phyloP scores from a whole-genome alignment of 1,140 invertebrate species.

The Dufourea novaeangliae region DNA sequence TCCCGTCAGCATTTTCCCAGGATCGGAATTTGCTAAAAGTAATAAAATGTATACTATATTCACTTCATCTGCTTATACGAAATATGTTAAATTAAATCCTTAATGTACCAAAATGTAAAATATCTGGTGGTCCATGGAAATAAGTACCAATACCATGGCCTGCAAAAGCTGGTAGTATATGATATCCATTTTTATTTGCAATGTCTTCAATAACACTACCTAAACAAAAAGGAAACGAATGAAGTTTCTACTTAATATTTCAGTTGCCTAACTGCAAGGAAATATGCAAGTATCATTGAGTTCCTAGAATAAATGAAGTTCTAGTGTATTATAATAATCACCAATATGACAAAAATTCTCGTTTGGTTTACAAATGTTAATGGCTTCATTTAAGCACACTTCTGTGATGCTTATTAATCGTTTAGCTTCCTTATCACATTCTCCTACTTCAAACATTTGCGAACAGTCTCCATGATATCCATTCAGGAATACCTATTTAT shows the following conservation, averaged over 20 bases:
- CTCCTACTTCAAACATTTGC: constrained; percentile 91
- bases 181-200: constrained; percentile 85
- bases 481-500: constrained; percentile 89
- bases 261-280: no score
- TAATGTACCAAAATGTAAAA: constrained; percentile 88
- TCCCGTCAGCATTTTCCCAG: constrained; percentile 90
- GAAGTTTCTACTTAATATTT: background rate
- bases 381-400: constrained; percentile 88
- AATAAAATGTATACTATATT: constrained; percentile 5
- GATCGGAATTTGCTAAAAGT: constrained; percentile 85
- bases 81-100: background rate
- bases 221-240: constrained; percentile 59
- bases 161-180: constrained; percentile 90
- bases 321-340: constrained; percentile 59
- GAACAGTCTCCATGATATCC: constrained; percentile 97
- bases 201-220: constrained; percentile 84
- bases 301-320: background rate
- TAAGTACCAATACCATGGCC: constrained; percentile 97
- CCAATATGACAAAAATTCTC: constrained; percentile 90
- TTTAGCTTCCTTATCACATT: constrained; percentile 88
- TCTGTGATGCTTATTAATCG: constrained; percentile 87
- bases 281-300: no score
- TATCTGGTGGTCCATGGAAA: constrained; percentile 96
- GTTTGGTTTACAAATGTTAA: constrained; percentile 89
- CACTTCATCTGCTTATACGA: no score